phyloP scores from a whole-genome alignment of 2,888 invertebrate genomes.

The Stenurella melanura region DNA sequence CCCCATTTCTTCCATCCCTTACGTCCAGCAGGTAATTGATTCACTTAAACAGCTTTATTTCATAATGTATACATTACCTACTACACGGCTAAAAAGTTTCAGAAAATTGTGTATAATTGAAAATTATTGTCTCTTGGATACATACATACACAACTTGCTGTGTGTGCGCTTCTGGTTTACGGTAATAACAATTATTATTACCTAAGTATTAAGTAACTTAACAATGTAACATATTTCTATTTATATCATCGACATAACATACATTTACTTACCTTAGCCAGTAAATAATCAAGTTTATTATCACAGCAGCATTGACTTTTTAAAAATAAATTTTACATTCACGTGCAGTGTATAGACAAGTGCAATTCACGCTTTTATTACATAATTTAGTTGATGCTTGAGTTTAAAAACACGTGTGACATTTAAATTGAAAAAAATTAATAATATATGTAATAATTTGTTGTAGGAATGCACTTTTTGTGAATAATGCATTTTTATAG shows the following conservation, averaged over 20 bases:
- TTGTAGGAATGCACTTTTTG: slow-evolving; percentile 49
- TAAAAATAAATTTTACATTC: slow-evolving; percentile 40
- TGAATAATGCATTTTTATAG: slow-evolving; percentile 43
- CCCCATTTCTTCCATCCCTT: too few species aligned
- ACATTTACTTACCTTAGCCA: slow-evolving; percentile 43
- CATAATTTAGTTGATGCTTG: slow-evolving; percentile 55
- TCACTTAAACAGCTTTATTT: too few species aligned
- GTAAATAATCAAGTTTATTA: slow-evolving; percentile 51
- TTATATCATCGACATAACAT: slow-evolving; percentile 26
- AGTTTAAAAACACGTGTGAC: slow-evolving; percentile 65
- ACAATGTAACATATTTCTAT: slow-evolving; percentile 22
- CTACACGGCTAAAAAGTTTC: too few species aligned
- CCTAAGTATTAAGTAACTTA: slow-evolving; percentile 48
- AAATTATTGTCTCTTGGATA: too few species aligned
- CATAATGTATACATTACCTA: too few species aligned
- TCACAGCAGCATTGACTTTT: slow-evolving; percentile 46
- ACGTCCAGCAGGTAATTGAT: too few species aligned
- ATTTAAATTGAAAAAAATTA: slow-evolving; percentile 59
- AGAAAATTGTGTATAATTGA: too few species aligned
- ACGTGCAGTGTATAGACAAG: slow-evolving; percentile 52
- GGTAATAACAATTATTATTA: slow-evolving; percentile 44
- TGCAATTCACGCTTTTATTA: slow-evolving; percentile 64
- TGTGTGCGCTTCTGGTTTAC: too few species aligned
- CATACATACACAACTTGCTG: too few species aligned
- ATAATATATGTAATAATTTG: slow-evolving; percentile 50